Conservation (phyloP, 1,140 invertebrate genomes). For the Antheraea pernyi region DNA sequence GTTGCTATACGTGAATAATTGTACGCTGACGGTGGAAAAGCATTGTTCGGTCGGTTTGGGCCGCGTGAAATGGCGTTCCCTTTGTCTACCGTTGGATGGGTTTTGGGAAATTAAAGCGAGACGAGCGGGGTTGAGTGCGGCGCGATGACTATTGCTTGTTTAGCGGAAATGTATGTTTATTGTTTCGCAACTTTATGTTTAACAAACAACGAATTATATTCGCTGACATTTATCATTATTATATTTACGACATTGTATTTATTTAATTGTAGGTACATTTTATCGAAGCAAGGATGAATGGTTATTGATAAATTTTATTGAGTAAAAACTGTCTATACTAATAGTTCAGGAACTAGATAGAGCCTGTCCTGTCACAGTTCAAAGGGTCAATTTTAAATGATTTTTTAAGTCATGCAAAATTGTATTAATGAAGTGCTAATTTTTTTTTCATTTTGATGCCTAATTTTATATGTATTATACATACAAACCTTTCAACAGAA, state of each 20-base stretch:
- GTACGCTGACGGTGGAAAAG: conserved; percentile 59
- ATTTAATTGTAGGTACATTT: no score
- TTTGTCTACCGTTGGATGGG: conserved; percentile 69
- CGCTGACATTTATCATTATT: not conserved
- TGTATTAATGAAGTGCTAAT: no score
- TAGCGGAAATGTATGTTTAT: conserved; percentile 52
- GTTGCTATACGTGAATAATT: conserved; percentile 61
- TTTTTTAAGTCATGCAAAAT: no score
- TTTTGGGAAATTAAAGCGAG: conserved; percentile 75
- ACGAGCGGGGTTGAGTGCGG: conserved; percentile 33
- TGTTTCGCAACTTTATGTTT: conserved; percentile 5
- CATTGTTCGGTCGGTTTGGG: conserved; percentile 74
- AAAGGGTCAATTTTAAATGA: no score
- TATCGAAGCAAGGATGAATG: no score
- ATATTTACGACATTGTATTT: not conserved
- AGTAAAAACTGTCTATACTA: no score
- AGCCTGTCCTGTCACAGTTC: no score
- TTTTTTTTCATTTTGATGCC: no score
- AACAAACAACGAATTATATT: not conserved
- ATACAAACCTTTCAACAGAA: no score
- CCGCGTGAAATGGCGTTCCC: conserved; percentile 70
- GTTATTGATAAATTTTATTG: no score
- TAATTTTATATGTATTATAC: no score
- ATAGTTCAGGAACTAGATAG: no score
- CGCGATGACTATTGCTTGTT: conserved; percentile 53